Conservation (phyloP, 1,140 invertebrate genomes). For the Nilaparvata lugens region DNA sequence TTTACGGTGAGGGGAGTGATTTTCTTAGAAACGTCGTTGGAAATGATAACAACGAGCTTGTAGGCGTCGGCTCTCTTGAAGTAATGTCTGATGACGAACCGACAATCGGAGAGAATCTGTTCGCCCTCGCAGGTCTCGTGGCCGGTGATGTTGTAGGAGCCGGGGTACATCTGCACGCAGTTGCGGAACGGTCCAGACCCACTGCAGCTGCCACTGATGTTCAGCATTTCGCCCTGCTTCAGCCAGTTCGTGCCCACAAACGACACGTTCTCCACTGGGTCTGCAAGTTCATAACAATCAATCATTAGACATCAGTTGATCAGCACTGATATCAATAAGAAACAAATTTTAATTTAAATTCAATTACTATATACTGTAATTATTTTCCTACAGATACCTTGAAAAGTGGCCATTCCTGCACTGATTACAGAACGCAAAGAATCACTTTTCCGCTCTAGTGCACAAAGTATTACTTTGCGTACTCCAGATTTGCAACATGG, state of each 20-base stretch:
- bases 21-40: constrained; percentile 58
- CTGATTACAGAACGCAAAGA: too few species aligned
- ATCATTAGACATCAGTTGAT: not conserved
- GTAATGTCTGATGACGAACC: constrained; percentile 12
- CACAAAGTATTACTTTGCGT: too few species aligned
- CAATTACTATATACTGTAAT: too few species aligned
- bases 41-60: constrained; percentile 61
- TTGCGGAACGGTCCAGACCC: constrained; percentile 59
- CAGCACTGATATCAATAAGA: constrained; percentile 12
- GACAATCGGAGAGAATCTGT: constrained; percentile 4
- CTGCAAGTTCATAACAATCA: constrained; percentile 39
- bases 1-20: constrained; percentile 61
- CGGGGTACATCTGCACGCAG: constrained; percentile 49
- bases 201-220: constrained; percentile 49
- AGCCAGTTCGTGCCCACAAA: constrained; percentile 67
- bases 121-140: constrained; percentile 54
- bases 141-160: constrained; percentile 65
- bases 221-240: constrained; percentile 64
- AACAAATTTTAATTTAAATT: not conserved
- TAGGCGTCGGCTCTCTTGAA: constrained; percentile 35
- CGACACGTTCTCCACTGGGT: constrained; percentile 52
- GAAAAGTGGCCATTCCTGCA: too few species aligned
- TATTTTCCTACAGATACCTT: too few species aligned
- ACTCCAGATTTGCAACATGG: too few species aligned
- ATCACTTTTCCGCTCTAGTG: too few species aligned